Evolutionary conservation across 2,113 vertebrate species (phyloP).

Genomic region (Gracilinanus agilis): DNA sequence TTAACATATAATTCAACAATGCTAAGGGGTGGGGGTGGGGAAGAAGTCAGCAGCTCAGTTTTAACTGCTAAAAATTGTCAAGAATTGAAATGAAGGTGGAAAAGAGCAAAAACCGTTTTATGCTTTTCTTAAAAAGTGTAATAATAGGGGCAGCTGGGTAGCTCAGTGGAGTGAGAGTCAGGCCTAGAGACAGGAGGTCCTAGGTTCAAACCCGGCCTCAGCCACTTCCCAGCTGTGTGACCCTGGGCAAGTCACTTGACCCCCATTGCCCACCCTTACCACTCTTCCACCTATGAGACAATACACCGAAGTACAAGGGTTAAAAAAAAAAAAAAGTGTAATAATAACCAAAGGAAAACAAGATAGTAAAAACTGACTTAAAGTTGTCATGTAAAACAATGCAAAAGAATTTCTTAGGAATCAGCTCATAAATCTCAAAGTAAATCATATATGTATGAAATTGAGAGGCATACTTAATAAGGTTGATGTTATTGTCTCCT

Average conservation of each 20-base stretch:
- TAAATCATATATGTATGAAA: constrained; percentile 11
- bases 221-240: too few relatives aligned
- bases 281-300: too few relatives aligned
- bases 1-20: background rate
- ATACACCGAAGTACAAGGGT: too few relatives aligned
- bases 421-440: constrained; percentile 44
- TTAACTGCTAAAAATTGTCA: background rate
- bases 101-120: background rate
- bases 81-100: background rate
- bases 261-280: too few relatives aligned
- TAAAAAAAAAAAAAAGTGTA: background rate
- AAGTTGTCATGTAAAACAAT: background rate
- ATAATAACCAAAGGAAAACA: background rate
- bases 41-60: background rate
- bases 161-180: too few relatives aligned
- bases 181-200: too few relatives aligned
- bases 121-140: background rate
- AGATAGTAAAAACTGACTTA: background rate
- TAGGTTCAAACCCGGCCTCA: too few relatives aligned
- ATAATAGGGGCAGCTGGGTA: too few relatives aligned
- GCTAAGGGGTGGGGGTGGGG: background rate
- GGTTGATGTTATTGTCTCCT: background rate
- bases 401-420: background rate
- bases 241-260: too few relatives aligned
- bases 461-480: background rate